Percentiles rank a stretch among this genome's conserved stretches.
Conservation (phyloP, 2,113 vertebrate genomes). For the Campylomormyrus numenius region DNA sequence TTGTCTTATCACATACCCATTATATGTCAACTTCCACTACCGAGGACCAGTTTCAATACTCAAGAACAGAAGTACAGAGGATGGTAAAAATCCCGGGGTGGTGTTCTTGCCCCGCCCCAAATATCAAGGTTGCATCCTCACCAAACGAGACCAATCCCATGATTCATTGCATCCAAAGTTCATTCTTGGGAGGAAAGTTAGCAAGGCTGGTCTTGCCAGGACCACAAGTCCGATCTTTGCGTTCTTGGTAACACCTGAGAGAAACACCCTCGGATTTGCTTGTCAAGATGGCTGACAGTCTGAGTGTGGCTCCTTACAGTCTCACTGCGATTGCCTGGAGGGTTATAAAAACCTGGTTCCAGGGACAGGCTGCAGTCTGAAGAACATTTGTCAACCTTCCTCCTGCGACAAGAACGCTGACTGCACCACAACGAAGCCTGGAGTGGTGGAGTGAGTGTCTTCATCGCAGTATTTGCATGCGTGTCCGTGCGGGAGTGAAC, state of each 20-base stretch:
- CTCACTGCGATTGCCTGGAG: constrained; percentile 80
- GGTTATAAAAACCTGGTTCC: constrained; percentile 60
- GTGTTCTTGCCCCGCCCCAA: not conserved
- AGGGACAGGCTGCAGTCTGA: constrained; percentile 65
- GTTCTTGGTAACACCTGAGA: not conserved
- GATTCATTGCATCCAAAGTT: not conserved
- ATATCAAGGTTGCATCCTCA: not conserved
- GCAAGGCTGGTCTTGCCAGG: not conserved
- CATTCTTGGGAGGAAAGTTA: not conserved
- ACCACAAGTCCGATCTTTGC: not conserved
- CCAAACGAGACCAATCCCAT: not conserved
- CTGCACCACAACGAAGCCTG: constrained; percentile 64
- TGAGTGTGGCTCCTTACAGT: constrained; percentile 51
- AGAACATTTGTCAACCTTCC: constrained; percentile 60
- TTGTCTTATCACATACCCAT: not conserved
- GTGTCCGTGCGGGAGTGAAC: fast-evolving
- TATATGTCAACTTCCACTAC: not conserved
- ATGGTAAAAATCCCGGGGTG: not conserved
- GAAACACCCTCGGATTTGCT: not conserved
- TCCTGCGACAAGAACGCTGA: constrained; percentile 74
- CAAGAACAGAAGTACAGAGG: not conserved
- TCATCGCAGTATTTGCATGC: not conserved
- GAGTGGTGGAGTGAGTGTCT: constrained; percentile 63
- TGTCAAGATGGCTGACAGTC: not conserved
- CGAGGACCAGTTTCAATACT: not conserved